Evolutionary conservation across 2,797 vertebrate genomes (phyloP).

Genomic region (Huso huso): DNA sequence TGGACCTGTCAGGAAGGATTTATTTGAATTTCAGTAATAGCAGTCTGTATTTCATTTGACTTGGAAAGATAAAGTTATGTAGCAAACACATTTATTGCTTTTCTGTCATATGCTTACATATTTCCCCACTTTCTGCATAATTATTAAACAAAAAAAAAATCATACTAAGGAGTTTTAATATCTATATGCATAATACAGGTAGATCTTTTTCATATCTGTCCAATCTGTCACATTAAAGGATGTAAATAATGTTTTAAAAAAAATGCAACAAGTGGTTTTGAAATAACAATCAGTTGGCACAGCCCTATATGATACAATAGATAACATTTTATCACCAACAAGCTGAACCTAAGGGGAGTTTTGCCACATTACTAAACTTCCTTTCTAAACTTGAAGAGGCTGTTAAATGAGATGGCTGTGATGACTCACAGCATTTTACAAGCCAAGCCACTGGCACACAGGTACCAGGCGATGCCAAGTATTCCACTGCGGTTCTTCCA

Average conservation of each 20-base stretch:
- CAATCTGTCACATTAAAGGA: neutral
- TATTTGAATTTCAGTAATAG: constrained; percentile 2
- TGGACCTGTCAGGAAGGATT: constrained; percentile 33
- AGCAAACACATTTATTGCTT: constrained; percentile 11
- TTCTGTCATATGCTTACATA: neutral
- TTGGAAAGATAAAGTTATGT: constrained; percentile 35
- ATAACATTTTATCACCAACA: neutral
- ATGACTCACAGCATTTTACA: constrained; percentile 67
- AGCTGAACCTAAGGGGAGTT: constrained; percentile 11
- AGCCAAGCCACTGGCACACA: constrained; percentile 67
- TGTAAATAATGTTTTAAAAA: neutral
- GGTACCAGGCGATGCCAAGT: constrained; percentile 46
- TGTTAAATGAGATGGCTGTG: constrained; percentile 62
- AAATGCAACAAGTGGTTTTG: neutral
- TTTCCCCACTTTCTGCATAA: neutral
- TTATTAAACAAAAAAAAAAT: constrained; percentile 8
- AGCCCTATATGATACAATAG: neutral
- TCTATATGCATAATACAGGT: constrained; percentile 2
- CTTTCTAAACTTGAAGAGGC: constrained; percentile 66
- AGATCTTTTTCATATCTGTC: neutral
- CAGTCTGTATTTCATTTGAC: neutral
- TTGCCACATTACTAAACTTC: constrained; percentile 43
- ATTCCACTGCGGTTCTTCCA: constrained; percentile 44
- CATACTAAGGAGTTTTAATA: constrained; percentile 1
- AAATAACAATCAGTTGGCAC: constrained; percentile 2